phyloP scores from a whole-genome alignment of 2,113 vertebrate species.

The Cavia aperea region DNA sequence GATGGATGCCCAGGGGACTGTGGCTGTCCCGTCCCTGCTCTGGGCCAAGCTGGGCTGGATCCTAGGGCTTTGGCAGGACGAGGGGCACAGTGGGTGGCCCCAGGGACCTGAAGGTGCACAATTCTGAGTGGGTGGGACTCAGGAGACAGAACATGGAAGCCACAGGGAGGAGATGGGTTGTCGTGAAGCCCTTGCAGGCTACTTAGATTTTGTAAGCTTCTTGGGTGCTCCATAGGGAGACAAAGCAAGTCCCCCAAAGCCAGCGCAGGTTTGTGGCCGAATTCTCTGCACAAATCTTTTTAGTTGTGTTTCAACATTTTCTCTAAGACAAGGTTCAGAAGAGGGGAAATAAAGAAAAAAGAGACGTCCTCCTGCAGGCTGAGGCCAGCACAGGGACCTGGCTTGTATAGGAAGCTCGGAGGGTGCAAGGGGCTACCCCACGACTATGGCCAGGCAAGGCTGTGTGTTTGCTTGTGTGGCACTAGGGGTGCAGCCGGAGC shows the following conservation, averaged over 20 bases:
- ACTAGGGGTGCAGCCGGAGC: neutral
- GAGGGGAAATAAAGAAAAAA: neutral
- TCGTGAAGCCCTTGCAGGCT: neutral
- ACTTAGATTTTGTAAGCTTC: neutral
- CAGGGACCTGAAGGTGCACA: neutral
- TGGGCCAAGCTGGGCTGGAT: neutral
- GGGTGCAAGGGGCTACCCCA: neutral
- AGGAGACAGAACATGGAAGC: no score
- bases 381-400: neutral
- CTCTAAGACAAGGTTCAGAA: neutral
- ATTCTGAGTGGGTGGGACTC: neutral
- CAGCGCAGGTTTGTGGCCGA: neutral
- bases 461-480: neutral
- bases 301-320: neutral
- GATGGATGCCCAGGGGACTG: neutral
- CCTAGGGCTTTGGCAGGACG: accelerated
- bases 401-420: accelerated
- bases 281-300: neutral
- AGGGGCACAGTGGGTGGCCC: accelerated
- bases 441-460: neutral
- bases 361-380: neutral
- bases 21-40: neutral
- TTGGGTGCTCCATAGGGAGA: neutral
- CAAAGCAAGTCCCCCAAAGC: neutral
- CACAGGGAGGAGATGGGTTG: neutral